A percentile compares a stretch with the other conserved stretches of the same genome.
These are phyloP conservation scores for Crotalus tigris DNA, from an alignment of 2,113 vertebrate species.

Conservation along the genomic window DNA sequence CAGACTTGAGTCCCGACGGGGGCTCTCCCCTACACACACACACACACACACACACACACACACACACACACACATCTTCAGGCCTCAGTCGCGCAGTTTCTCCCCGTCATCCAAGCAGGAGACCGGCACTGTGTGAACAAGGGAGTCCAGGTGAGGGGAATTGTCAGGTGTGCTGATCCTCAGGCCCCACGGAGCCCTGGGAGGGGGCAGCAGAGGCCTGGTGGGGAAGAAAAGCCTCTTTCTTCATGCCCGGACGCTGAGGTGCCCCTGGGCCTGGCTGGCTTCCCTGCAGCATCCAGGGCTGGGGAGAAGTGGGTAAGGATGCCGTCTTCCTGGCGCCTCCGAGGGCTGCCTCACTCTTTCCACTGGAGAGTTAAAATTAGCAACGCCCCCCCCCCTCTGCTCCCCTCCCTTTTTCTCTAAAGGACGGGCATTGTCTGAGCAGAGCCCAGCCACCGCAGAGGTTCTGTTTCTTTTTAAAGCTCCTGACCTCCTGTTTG, in stretches of 20 bases:
- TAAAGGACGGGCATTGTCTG: slow-evolving; percentile 40
- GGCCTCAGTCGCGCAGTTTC: not conserved
- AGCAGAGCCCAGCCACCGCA: slow-evolving; percentile 27
- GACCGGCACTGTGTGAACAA: not conserved
- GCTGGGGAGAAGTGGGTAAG: slow-evolving; percentile 35
- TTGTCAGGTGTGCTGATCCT: slow-evolving; percentile 9
- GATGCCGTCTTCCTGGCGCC: slow-evolving; percentile 51
- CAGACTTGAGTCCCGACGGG: not conserved
- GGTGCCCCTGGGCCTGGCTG: not conserved
- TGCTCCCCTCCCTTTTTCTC: not conserved
- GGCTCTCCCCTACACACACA: not conserved
- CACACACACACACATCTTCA: slow-evolving; percentile 23
- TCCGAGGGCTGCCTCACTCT: slow-evolving; percentile 58
- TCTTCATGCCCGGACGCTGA: not conserved
- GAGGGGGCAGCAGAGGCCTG: not conserved
- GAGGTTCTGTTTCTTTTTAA: slow-evolving; percentile 20
- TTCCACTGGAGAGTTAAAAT: slow-evolving; percentile 65
- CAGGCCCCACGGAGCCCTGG: not conserved
- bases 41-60: no score
- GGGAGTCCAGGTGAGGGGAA: not conserved
- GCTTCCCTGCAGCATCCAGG: slow-evolving; percentile 7
- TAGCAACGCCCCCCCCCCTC: slow-evolving; percentile 44
- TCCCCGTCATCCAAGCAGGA: slow-evolving; percentile 32
- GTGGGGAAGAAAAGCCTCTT: not conserved
- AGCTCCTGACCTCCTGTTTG: not conserved